These are phyloP conservation scores for Agrochola lota DNA, from an alignment of 2,888 invertebrate genomes.

Conservation along the genomic window DNA sequence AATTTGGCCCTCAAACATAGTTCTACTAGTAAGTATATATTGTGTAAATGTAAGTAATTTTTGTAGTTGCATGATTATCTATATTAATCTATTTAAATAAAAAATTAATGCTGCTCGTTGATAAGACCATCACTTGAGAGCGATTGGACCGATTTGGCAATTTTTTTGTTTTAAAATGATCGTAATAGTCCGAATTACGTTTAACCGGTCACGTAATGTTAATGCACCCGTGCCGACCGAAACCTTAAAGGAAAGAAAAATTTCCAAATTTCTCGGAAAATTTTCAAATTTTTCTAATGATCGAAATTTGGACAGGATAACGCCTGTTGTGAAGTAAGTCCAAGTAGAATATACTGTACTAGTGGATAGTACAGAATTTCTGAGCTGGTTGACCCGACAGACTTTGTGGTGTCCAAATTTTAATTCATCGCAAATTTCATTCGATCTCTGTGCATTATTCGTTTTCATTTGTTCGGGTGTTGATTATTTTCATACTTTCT, in stretches of 20 bases:
- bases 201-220: too few species aligned
- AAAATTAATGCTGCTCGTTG: not conserved
- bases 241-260: too few species aligned
- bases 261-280: too few species aligned
- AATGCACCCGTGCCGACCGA: too few species aligned
- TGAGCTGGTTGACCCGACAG: too few species aligned
- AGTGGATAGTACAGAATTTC: not conserved
- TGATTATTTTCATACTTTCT: not conserved
- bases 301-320: not conserved
- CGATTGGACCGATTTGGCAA: not conserved
- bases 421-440: too few species aligned
- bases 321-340: not conserved
- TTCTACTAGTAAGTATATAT: not conserved
- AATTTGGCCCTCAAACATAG: not conserved
- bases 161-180: not conserved
- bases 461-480: not conserved
- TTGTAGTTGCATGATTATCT: not conserved
- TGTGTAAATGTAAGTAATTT: slow-evolving; percentile 10
- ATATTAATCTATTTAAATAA: not conserved
- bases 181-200: too few species aligned
- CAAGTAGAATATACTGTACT: too few species aligned
- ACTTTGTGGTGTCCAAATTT: too few species aligned
- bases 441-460: not conserved
- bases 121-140: not conserved
- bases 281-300: not conserved